Evolutionary conservation across 2,888 invertebrate species (phyloP), one percentile per base, ranked within the genome.

Genomic region (Tolmerus cingulatus): DNA sequence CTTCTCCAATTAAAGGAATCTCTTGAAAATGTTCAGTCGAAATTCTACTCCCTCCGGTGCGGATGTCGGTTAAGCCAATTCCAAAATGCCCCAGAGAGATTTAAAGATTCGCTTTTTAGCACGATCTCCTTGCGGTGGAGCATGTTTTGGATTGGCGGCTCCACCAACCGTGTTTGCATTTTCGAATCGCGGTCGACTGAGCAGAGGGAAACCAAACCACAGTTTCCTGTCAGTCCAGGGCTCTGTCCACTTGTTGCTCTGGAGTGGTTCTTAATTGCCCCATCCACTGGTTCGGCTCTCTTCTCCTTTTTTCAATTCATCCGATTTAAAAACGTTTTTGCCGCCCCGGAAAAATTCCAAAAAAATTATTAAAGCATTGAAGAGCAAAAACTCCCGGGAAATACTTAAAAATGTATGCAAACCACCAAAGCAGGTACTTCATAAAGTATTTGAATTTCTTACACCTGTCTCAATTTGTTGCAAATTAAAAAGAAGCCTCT

Each of bases 171-270:
- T 66, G 66, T 23, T 66, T 19, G 66, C 55, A 55, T 55, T n/a
- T 51, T 12, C 2, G 66, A 66, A 66, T 66, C 66, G 23, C 66
- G 66, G 66, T 66, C 66, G 66, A 66, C 66, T 66, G 66, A 66
- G 40, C 74, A 85, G 74, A 76, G 23, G 82, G 76, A 82, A 82
- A 87, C 76, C 76, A 51, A 82, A 87, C 76, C 76, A 51, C 81
- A 77, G 76, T 82, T 55, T 82, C 86, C 82, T 84, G 86, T 57
- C 34, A 27, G n/a, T 76, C 12, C 51, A 51, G 27, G 27, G 51
- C 55, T 66, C 27, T 66, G 66, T 30, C 40, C 78, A 86, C 86
- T 86, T 86, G 86, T 78, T 86, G 86, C 30, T 46, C 43, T 74
- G 19, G 23, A 46, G 79, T 30, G 27, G n/a, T 19, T 57, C 57